A percentile compares a stretch with the other conserved stretches of the same genome.
phyloP scores from a whole-genome alignment of 2,797 vertebrate species.

The Micromesistius poutassou region DNA sequence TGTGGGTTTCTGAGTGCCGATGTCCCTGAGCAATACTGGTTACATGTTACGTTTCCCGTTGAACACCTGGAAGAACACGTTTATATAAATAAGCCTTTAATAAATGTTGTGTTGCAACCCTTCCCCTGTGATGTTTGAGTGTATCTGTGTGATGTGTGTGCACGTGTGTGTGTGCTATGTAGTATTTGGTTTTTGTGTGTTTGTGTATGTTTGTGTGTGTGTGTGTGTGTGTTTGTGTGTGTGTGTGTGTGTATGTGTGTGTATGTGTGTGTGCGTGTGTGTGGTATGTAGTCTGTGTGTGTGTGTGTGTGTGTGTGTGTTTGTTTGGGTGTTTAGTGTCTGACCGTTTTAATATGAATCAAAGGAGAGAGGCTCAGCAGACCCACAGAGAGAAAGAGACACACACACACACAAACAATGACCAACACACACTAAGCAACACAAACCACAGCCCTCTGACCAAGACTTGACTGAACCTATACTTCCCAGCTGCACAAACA shows the following conservation, averaged over 20 bases:
- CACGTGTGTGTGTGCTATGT: too few species aligned
- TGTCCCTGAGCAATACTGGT: too few species aligned
- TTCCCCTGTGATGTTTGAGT: constrained; percentile 41
- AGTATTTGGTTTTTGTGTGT: background rate
- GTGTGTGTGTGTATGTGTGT: constrained; percentile 24
- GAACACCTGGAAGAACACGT: constrained; percentile 23
- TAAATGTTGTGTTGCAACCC: constrained; percentile 25
- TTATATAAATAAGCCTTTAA: constrained; percentile 8
- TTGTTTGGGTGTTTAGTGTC: constrained; percentile 36
- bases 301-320: constrained; percentile 36
- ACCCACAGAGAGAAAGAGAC: constrained; percentile 43
- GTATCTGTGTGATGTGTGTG: background rate
- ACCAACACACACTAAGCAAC: constrained; percentile 35
- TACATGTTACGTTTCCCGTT: too few species aligned
- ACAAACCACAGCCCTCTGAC: constrained; percentile 32
- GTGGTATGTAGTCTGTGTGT: background rate
- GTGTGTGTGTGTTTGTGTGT: background rate
- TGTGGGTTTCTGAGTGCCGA: too few species aligned
- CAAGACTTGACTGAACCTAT: constrained; percentile 51
- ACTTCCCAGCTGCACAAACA: constrained; percentile 67
- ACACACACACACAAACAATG: constrained; percentile 29
- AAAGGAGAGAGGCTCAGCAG: constrained; percentile 1
- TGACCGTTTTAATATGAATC: too few species aligned
- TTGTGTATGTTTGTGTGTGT: constrained; percentile 35
- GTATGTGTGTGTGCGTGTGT: constrained; percentile 20